These are phyloP conservation scores for Orgyia antiqua DNA, from an alignment of 2,888 invertebrate species.

Conservation along the genomic window DNA sequence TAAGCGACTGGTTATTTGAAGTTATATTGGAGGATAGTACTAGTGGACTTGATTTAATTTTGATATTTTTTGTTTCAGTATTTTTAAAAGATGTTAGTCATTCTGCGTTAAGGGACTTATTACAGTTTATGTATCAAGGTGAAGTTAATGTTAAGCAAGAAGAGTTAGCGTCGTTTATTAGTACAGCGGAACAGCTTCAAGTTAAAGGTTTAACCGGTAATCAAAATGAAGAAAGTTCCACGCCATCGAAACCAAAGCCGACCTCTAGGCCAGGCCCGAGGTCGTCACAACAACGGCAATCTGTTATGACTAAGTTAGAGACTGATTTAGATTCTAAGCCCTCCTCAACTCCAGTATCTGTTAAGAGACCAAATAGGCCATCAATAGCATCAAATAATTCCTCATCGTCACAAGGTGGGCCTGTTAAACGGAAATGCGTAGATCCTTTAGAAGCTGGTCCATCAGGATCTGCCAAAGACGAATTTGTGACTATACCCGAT, in stretches of 20 bases:
- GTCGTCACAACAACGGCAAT: slow-evolving; percentile 81
- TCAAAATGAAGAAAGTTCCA: slow-evolving; percentile 79
- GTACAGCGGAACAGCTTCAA: slow-evolving; percentile 85
- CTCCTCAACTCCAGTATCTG: slow-evolving; percentile 79
- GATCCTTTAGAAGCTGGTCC: slow-evolving; percentile 81
- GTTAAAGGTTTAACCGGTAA: slow-evolving; percentile 84
- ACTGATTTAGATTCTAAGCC: slow-evolving; percentile 80
- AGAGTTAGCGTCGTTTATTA: slow-evolving; percentile 84
- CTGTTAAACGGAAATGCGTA: slow-evolving; percentile 75
- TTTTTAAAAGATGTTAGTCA: slow-evolving; percentile 85
- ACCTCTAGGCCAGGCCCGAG: slow-evolving; percentile 80
- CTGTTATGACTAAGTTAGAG: slow-evolving; percentile 80
- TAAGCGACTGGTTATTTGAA: slow-evolving; percentile 36
- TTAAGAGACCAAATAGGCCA: slow-evolving; percentile 82
- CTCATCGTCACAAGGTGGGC: slow-evolving; percentile 78
- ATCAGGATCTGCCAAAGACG: slow-evolving; percentile 74
- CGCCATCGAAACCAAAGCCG: slow-evolving; percentile 78
- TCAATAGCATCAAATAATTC: slow-evolving; percentile 80
- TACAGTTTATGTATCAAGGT: slow-evolving; percentile 85
- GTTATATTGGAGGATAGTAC: slow-evolving; percentile 1
- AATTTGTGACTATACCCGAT: slow-evolving; percentile 74
- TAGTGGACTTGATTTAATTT: background rate
- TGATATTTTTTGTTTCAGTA: slow-evolving; percentile 66
- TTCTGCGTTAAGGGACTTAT: slow-evolving; percentile 82
- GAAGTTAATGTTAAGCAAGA: slow-evolving; percentile 86